Percentiles rank a stretch among this genome's conserved stretches.
Evolutionary conservation across 2,888 invertebrate genomes (phyloP).

Genomic region (Ferdinandea cuprea): DNA sequence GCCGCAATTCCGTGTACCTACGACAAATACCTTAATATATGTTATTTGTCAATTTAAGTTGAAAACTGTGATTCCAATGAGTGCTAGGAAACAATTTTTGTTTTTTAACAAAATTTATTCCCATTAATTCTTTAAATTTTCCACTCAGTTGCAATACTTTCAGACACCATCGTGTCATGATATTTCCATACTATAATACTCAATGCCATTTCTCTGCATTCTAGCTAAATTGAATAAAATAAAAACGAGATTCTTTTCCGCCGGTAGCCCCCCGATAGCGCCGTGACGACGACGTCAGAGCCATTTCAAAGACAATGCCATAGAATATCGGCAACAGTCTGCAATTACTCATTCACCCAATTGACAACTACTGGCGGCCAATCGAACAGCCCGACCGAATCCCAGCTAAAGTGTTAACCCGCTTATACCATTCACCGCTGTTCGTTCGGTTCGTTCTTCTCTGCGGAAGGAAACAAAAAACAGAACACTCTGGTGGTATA

Average conservation of each 20-base stretch:
- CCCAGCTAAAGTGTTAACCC: constrained; percentile 50
- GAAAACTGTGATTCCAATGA: too few relatives aligned
- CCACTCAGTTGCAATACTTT: too few relatives aligned
- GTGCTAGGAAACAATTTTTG: too few relatives aligned
- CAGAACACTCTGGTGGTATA: neutral
- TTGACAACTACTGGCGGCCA: constrained; percentile 46
- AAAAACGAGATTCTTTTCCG: constrained; percentile 10
- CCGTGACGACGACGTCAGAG: constrained; percentile 5
- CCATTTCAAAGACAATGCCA: constrained; percentile 23
- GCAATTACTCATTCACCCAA: constrained; percentile 51
- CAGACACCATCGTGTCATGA: neutral
- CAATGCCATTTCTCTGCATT: neutral
- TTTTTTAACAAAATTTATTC: neutral
- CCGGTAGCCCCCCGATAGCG: neutral
- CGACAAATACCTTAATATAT: too few relatives aligned
- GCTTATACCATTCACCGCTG: constrained; percentile 30
- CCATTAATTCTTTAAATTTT: neutral
- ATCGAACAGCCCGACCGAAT: constrained; percentile 32
- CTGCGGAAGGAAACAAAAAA: constrained; percentile 6
- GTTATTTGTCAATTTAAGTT: too few relatives aligned
- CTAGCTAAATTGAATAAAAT: constrained; percentile 30
- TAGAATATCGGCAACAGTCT: constrained; percentile 30
- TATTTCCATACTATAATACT: neutral
- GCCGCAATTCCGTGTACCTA: too few relatives aligned
- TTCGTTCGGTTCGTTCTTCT: neutral